These are phyloP conservation scores for Agrotis segetum DNA, from an alignment of 2,888 invertebrate genomes.

Conservation along the genomic window DNA sequence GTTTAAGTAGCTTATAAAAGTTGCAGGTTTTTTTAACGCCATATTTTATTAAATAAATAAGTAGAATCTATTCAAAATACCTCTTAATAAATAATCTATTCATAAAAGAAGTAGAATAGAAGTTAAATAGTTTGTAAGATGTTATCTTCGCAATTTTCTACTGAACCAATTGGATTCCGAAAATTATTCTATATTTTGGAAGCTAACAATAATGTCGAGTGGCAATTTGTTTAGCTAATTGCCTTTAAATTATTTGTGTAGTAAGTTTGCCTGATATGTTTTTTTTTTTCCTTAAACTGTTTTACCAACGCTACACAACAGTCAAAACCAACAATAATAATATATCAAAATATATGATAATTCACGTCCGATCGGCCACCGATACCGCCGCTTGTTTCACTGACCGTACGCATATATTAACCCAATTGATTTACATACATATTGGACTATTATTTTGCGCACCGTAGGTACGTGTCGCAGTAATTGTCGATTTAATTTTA, in stretches of 20 bases:
- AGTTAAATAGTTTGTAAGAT: too few species aligned
- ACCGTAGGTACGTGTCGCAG: constrained; percentile 45
- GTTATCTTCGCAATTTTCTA: too few species aligned
- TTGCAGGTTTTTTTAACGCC: too few species aligned
- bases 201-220: too few species aligned
- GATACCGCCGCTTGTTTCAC: constrained; percentile 46
- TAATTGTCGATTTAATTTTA: constrained; percentile 55
- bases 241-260: neutral
- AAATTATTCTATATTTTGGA: too few species aligned
- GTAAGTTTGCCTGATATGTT: neutral
- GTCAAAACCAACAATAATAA: constrained; percentile 54
- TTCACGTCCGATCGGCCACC: constrained; percentile 37
- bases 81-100: too few species aligned
- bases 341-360: constrained; percentile 61
- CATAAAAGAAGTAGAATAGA: too few species aligned
- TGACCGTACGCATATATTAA: constrained; percentile 61
- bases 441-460: constrained; percentile 57
- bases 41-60: too few species aligned
- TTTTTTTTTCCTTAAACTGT: neutral
- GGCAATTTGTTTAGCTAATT: too few species aligned
- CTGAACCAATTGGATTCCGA: too few species aligned
- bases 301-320: constrained; percentile 49
- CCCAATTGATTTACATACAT: constrained; percentile 63
- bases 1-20: too few species aligned
- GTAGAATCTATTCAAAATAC: too few species aligned